These are phyloP conservation scores for Marisa cornuarietis DNA, from an alignment of 1,140 invertebrate species.

Conservation along the genomic window DNA sequence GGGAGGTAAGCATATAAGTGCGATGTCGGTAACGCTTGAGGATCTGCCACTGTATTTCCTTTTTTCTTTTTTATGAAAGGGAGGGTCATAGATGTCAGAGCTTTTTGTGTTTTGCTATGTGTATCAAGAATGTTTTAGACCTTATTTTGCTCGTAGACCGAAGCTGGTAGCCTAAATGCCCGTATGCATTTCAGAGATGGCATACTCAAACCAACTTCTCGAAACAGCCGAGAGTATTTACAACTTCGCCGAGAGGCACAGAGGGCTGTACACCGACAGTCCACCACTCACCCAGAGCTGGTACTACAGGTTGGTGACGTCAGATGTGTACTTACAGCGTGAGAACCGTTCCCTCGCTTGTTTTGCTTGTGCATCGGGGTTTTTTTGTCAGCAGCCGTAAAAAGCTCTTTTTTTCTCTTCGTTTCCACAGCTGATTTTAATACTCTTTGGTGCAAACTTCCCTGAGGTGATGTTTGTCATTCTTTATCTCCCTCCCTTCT, in stretches of 20 bases:
- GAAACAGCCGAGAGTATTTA: background rate
- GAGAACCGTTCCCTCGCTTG: too few species aligned
- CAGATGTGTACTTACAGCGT: too few species aligned
- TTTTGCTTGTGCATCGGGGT: too few species aligned
- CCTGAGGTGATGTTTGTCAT: too few species aligned
- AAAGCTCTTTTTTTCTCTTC: too few species aligned
- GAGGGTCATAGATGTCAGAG: background rate
- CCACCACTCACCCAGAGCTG: too few species aligned
- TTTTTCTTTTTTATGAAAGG: background rate
- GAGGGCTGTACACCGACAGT: background rate
- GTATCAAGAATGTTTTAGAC: background rate
- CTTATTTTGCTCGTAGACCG: background rate
- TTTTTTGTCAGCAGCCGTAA: too few species aligned
- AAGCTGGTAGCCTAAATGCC: background rate
- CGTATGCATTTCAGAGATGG: background rate
- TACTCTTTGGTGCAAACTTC: too few species aligned
- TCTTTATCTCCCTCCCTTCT: too few species aligned
- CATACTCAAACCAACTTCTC: background rate
- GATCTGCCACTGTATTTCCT: background rate
- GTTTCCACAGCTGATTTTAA: too few species aligned
- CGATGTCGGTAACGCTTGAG: too few species aligned
- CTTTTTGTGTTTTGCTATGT: background rate
- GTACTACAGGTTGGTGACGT: too few species aligned
- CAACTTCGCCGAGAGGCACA: background rate
- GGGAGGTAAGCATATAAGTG: background rate